Evolutionary conservation across 2,797 vertebrate species (phyloP).

Genomic region (Acrossocheilus fasciatus): DNA sequence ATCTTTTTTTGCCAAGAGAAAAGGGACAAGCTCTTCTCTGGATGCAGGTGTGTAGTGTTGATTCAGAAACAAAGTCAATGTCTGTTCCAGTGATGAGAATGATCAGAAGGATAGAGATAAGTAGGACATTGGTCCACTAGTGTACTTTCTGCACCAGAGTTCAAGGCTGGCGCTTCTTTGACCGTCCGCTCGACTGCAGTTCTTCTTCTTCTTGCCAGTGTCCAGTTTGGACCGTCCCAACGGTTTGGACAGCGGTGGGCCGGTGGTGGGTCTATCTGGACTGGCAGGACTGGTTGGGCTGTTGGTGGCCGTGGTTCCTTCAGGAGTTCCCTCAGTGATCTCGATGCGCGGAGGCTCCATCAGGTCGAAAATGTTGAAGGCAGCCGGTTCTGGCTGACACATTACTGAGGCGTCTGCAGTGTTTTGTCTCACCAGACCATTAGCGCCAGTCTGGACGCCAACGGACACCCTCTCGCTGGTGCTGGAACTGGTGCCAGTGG

Average conservation of each 20-base stretch:
- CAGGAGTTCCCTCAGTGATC: conserved; percentile 81
- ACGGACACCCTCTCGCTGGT: conserved; percentile 81
- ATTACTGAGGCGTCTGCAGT: conserved; percentile 84
- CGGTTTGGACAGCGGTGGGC: conserved; percentile 62
- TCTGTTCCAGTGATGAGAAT: conserved; percentile 64
- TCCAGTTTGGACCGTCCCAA: conserved; percentile 82
- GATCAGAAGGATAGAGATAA: conserved; percentile 85
- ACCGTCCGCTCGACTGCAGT: conserved; percentile 65
- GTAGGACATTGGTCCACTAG: conserved; percentile 86
- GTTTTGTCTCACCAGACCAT: conserved; percentile 78
- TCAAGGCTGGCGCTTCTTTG: conserved; percentile 84
- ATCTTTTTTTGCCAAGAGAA: conserved; percentile 77
- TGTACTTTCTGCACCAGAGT: conserved; percentile 86
- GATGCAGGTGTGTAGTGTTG: conserved; percentile 53
- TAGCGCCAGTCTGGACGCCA: conserved; percentile 82
- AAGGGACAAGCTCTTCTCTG: conserved; percentile 72
- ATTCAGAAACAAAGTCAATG: conserved; percentile 33
- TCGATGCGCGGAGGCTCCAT: conserved; percentile 81
- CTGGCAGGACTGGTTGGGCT: conserved; percentile 81
- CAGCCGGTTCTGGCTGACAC: conserved; percentile 82
- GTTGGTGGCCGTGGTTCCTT: conserved; percentile 72
- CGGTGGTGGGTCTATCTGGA: conserved; percentile 71
- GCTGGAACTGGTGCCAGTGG: conserved; percentile 71
- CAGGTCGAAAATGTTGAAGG: conserved; percentile 82
- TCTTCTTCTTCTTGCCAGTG: conserved; percentile 77